Evolutionary conservation across 2,113 vertebrate genomes (phyloP).

Genomic region (Machaerirhynchus nigripectus): DNA sequence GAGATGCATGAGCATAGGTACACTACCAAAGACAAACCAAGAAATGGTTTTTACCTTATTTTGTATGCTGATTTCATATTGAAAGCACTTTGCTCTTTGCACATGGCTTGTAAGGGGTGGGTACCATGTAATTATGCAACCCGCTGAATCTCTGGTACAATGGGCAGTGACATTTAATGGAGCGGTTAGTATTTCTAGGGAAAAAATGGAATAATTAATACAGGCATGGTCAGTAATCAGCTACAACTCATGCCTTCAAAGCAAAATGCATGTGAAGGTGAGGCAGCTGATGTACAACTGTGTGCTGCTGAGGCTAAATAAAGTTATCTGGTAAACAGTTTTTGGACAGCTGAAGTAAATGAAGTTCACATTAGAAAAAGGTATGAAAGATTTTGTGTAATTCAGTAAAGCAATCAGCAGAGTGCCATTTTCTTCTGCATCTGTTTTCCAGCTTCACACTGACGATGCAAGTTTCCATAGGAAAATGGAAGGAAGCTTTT

Average conservation of each 20-base stretch:
- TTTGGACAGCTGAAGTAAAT: neutral
- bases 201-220: neutral
- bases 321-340: neutral
- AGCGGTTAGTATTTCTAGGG: slow-evolving; percentile 38
- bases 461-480: neutral
- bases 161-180: slow-evolving; percentile 16
- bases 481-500: neutral
- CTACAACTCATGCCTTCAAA: neutral
- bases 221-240: neutral
- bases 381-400: neutral
- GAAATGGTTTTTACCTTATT: slow-evolving; percentile 1
- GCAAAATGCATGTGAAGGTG: neutral
- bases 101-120: neutral
- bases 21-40: neutral
- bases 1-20: neutral
- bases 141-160: neutral
- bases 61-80: slow-evolving; percentile 52
- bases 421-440: neutral
- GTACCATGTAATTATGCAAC: slow-evolving; percentile 27
- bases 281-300: neutral
- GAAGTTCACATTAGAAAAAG: neutral
- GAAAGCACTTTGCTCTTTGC: rapidly evolving
- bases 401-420: neutral
- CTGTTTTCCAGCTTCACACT: neutral
- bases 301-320: neutral